Evolutionary conservation across 1,140 invertebrate genomes (phyloP), one percentile per base, ranked within the genome.

Genomic region (Ruditapes philippinarum): DNA sequence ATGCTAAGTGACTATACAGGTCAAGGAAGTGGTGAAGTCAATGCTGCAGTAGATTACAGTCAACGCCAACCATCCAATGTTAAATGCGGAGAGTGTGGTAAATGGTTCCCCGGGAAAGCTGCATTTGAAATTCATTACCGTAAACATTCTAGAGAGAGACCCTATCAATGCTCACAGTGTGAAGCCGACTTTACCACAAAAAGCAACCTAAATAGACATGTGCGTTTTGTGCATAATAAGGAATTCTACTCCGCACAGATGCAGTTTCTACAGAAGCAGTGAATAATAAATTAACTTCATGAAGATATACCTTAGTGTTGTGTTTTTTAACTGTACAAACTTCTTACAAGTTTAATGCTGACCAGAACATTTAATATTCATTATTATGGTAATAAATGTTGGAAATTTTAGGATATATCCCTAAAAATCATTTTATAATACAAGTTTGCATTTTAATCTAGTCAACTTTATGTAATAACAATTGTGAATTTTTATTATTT

Each of bases 191-290:
- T 88, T 25, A 79, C 85, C 0, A 80, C 74, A 28, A 88, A 88
- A 42, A 88, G 76, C 33, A 86, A 86, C 42, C 70, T 86, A 22
- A 86, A 42, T n/a, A 45, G 68, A 45, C 83, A 86, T 33, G 65
- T 86, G n/a, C 22, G 83, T 31, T 83, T 83, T 31, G 81, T 83
- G 38, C 81, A 83, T 31, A 83, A 70, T 25, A 83, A 70, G 28
- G 74, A 78, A 49, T 54, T 57, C 17, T 70, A 70, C n/a, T 31
- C 65, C 36, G 65, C 65, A 40, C 65, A 70, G 36, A 70, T 70
- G 65, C 65, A 70, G 65, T 70, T 70, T 38, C 33, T 70, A 7
- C 33, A 40, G 19, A 70, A 70, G 22, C 33, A 65, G 19, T 5
- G 12, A 54, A 54, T n/a, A n/a, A n/a, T n/a, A n/a, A n/a, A n/a